A percentile compares a stretch with the other conserved stretches of the same genome.
phyloP scores from a whole-genome alignment of 2,113 vertebrate species.

The Pao palembangensis region DNA sequence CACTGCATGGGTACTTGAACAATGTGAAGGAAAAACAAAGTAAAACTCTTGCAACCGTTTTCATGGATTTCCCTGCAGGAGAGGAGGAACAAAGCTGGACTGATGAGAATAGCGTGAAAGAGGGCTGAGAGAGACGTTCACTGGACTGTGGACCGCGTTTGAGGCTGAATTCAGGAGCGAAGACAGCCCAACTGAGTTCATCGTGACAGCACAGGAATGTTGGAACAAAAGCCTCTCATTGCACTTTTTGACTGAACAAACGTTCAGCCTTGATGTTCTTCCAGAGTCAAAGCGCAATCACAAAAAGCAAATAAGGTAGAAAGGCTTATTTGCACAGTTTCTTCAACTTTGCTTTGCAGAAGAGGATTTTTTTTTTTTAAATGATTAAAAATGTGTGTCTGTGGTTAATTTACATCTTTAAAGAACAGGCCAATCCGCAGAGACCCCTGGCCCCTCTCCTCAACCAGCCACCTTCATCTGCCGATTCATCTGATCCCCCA shows the following conservation, averaged over 20 bases:
- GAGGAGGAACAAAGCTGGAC: neutral
- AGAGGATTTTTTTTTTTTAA: neutral
- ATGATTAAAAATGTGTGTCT: neutral
- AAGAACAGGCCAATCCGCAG: conserved; percentile 13
- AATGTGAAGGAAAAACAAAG: neutral
- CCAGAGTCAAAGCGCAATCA: neutral
- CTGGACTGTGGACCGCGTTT: neutral
- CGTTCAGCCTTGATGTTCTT: conserved; percentile 7
- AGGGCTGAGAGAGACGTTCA: neutral
- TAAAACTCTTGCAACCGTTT: neutral
- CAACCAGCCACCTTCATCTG: conserved; percentile 1
- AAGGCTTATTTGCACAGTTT: too few relatives aligned
- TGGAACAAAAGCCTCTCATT: conserved; percentile 9
- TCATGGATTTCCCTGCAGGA: neutral
- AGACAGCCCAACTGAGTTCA: conserved; percentile 1
- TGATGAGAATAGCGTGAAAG: neutral
- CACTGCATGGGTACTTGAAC: neutral
- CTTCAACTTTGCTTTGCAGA: neutral
- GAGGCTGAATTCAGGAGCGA: conserved; percentile 14
- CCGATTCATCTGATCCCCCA: conserved; percentile 37
- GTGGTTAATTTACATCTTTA: neutral
- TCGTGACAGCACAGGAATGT: neutral
- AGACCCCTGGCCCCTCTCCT: neutral
- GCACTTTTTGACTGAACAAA: conserved; percentile 6
- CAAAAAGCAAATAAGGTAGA: neutral